Percentiles rank a stretch among this genome's conserved stretches.
phyloP scores from a whole-genome alignment of 2,113 vertebrate species.

The Hippolais icterina region DNA sequence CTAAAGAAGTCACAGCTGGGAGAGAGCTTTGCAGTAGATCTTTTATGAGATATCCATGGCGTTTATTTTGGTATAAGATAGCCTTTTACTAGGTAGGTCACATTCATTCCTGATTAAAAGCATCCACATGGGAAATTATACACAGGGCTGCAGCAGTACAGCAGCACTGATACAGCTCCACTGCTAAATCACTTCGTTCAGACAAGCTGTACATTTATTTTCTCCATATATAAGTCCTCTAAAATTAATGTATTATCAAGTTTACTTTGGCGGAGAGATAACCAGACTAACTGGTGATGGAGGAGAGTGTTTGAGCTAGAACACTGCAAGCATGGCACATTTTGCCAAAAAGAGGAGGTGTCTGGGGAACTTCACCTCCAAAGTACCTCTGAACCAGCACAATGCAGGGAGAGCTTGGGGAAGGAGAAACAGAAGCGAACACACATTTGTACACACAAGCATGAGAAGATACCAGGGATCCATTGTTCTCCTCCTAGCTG shows the following conservation, averaged over 20 bases:
- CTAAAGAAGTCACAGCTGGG: not conserved
- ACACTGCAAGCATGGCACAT: not conserved
- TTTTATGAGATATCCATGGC: not conserved
- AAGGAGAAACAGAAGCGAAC: not conserved
- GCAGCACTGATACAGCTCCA: not conserved
- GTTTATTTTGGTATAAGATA: not conserved
- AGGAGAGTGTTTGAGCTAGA: not conserved
- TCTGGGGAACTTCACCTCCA: not conserved
- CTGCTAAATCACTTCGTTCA: not conserved
- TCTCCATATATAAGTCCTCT: not conserved
- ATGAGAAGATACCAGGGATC: conserved; percentile 35
- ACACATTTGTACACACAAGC: not conserved
- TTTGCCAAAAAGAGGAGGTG: conserved; percentile 21
- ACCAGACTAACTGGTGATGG: not conserved
- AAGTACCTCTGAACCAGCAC: not conserved
- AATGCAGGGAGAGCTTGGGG: not conserved
- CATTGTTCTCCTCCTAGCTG: conserved; percentile 64
- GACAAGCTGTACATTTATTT: not conserved
- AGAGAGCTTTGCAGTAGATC: not conserved
- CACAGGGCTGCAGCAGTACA: not conserved
- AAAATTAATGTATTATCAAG: conserved; percentile 19
- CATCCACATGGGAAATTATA: conserved; percentile 25
- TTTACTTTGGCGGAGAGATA: conserved; percentile 5
- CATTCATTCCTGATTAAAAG: conserved; percentile 42
- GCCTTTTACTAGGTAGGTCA: conserved; percentile 8